Conservation (phyloP, 2,797 vertebrate genomes). For the Anolis apletophallus region DNA sequence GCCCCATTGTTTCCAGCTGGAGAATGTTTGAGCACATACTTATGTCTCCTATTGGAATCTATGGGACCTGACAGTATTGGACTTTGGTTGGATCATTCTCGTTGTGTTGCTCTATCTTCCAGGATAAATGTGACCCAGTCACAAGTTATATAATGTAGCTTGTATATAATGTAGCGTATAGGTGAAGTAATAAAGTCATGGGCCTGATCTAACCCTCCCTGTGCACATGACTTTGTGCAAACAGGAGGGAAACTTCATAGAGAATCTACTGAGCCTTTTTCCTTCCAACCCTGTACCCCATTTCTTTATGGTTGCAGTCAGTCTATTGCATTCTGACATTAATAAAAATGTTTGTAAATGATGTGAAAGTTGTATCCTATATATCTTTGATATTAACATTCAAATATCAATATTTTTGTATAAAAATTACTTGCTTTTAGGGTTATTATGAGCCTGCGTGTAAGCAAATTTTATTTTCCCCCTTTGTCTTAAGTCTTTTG, state of each 20-base stretch:
- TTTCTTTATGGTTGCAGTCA: conserved; percentile 20
- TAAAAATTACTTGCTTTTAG: conserved; percentile 59
- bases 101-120: neutral
- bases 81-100: conserved; percentile 14
- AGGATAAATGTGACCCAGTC: neutral
- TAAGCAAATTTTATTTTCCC: neutral
- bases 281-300: neutral
- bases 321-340: neutral
- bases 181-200: neutral
- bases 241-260: neutral
- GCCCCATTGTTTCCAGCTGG: conserved; percentile 5
- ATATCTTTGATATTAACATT: conserved; percentile 44
- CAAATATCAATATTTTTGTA: conserved; percentile 59
- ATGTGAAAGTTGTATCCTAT: conserved; percentile 36
- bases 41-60: neutral
- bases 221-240: neutral
- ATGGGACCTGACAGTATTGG: conserved; percentile 1
- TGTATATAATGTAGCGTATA: conserved; percentile 7
- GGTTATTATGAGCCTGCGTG: conserved; percentile 44
- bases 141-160: neutral
- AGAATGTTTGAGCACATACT: neutral
- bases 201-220: neutral
- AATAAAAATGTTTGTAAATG: neutral
- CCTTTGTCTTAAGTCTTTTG: conserved; percentile 11
- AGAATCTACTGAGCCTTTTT: neutral